These are phyloP conservation scores for Seladonia tumulorum DNA, from an alignment of 2,888 invertebrate genomes.

Conservation along the genomic window DNA sequence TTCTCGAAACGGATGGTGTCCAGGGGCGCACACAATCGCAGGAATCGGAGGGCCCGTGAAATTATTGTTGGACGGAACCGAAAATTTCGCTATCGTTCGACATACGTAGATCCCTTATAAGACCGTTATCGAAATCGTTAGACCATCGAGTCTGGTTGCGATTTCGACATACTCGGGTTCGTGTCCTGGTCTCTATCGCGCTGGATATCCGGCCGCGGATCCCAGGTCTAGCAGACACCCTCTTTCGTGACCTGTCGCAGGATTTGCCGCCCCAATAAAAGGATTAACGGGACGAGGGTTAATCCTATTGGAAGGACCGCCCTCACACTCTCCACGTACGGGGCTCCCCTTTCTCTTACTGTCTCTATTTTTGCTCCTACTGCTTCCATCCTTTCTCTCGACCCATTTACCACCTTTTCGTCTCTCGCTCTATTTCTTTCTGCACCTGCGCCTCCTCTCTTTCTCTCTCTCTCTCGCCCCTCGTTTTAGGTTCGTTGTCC, in stretches of 20 bases:
- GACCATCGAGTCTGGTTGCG: slow-evolving; percentile 62
- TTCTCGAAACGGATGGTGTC: not conserved
- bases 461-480: not conserved
- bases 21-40: not conserved
- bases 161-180: slow-evolving; percentile 68
- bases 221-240: slow-evolving; percentile 71
- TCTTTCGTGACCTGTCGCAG: slow-evolving; percentile 80
- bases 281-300: slow-evolving; percentile 83
- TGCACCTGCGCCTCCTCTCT: not conserved
- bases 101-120: slow-evolving; percentile 64
- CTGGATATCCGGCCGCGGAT: slow-evolving; percentile 69
- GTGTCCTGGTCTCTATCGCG: slow-evolving; percentile 60
- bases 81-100: slow-evolving; percentile 61
- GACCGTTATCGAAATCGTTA: slow-evolving; percentile 67
- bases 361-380: slow-evolving; percentile 1
- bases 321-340: slow-evolving; percentile 73
- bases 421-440: slow-evolving; percentile 30
- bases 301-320: slow-evolving; percentile 82
- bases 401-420: slow-evolving; percentile 30
- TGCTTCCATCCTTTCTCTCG: slow-evolving; percentile 2
- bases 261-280: slow-evolving; percentile 83
- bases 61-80: slow-evolving; percentile 31
- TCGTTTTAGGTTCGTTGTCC: slow-evolving; percentile 35
- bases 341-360: slow-evolving; percentile 7
- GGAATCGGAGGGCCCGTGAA: not conserved